Evolutionary conservation across 2,797 vertebrate genomes (phyloP), one percentile per base, ranked within the genome.

Genomic region (Capromys pilorides): DNA sequence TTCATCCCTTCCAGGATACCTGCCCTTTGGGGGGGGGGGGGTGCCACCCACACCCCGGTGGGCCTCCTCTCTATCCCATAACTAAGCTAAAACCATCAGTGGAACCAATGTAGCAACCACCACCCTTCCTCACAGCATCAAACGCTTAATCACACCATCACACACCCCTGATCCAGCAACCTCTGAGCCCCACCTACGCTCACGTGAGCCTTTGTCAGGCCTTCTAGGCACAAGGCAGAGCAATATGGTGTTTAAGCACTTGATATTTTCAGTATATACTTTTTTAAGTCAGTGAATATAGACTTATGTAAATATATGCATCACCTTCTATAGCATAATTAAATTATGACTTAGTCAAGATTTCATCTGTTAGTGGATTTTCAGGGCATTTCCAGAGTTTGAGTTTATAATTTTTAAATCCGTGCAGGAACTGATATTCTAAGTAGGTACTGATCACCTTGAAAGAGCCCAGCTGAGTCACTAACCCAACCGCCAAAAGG

Each of bases 301-400:
- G 28, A 64, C 57, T 18, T 67, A 19, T 73, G 31, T 73, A 94
- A 89, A 92, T 94, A 81, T 88, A 88, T 95, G 12, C n/a, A 59
- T 51, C 36, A 78, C 88, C 41, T 54, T 89, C 71, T 94, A 36
- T 57, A 73, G 33, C 45, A 39, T 81, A 49, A 33, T 18, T 83
- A 78, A 93, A 57, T 91, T 69, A 75, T 83, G 57, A 77, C 71
- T 51, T 73, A 82, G 78, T 28, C 24, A 80, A n/a, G 45, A 71
- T 24, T 77, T 92, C 26, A 71, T 13, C 41, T 75, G 5, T 59
- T 81, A 39, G 36, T 77, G 31, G 24, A 51, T 90, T 57, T 73
- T 94, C 28, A 67, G n/a, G 13, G 31, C 28, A 33, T 78, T 94
- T 87, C 61, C 5, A 73, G 11, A 10, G 10, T 81, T 93, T 91